Evolutionary conservation across 1,140 invertebrate species (phyloP).

Genomic region (Platyura marginata): DNA sequence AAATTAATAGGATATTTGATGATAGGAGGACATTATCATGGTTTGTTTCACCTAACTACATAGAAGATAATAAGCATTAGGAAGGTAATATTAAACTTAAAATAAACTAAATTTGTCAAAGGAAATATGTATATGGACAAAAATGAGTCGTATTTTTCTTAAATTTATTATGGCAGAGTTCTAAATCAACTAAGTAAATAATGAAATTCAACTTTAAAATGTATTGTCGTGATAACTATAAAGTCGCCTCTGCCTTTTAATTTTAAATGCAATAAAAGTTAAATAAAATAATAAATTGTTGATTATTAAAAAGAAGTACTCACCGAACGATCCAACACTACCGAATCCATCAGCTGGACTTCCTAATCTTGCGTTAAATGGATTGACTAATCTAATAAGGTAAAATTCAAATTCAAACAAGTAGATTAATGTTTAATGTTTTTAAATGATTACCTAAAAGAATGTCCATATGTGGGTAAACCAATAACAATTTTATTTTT

Average conservation of each 20-base stretch:
- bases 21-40: neutral
- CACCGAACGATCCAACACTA: slow-evolving; percentile 28
- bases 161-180: too few relatives aligned
- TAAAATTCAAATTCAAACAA: slow-evolving; percentile 2
- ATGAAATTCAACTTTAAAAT: neutral
- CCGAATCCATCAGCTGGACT: slow-evolving; percentile 53
- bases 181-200: neutral
- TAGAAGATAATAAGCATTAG: neutral
- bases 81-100: too few relatives aligned
- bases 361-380: slow-evolving; percentile 39
- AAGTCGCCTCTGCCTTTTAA: neutral
- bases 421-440: neutral
- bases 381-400: slow-evolving; percentile 40
- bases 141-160: too few relatives aligned
- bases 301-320: slow-evolving; percentile 24
- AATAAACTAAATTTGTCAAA: too few relatives aligned
- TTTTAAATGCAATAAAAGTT: neutral
- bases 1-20: slow-evolving; percentile 9
- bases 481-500: slow-evolving; percentile 70
- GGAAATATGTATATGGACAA: too few relatives aligned
- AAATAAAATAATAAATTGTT: too few relatives aligned
- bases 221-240: neutral
- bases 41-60: neutral
- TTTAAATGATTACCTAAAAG: slow-evolving; percentile 36
- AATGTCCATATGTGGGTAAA: slow-evolving; percentile 77